Base-by-base conservation (phyloP, 1,140 invertebrate genomes). In the Melanaphis sacchari region DNA sequence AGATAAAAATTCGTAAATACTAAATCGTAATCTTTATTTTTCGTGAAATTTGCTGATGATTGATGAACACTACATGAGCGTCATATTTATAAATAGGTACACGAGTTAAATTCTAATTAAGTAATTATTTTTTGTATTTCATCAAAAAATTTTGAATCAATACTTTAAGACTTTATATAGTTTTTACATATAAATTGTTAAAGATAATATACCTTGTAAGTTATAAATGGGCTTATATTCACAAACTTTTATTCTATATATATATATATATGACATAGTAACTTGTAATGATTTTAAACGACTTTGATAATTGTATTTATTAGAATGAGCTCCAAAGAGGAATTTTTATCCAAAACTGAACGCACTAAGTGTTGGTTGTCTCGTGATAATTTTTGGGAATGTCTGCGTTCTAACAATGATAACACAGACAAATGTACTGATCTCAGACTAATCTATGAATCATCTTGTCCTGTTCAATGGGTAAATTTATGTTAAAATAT, bases 341-440 rank as follows among this genome's bases (percentile, higher is more conserved):
- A 43, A 95, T 98, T 98, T 95, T 97, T 98, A 90, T 96, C 96
- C 94, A 98, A 98, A 96, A 96, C 97, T 94, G 96, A 98, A 95
- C 96, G 98, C 94, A 95, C 97, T 95, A 96, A 96, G 94, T 99
- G 98, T 95, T 99, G 98, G 98, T 95, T 96, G 94, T 96, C 97
- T 93, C 96, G 98, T 94, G 98, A 99, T 95, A 95, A 96, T 84
- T 99, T 98, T 95, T 99, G 98, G 98, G 96, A 97, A 94, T 99
- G 98, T 95, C 95, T 99, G 93, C 97, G 98, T 95, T 94, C 94
- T 94, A 96, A 95, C 95, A 96, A 95, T 95, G 96, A 95, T 94
- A 96, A 95, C 95, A 95, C 92, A 94, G 96, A 96, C 94, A 96
- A 96, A 91, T 99, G 98, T 95, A 95, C 95, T 94, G 96, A 97